These are phyloP conservation scores for Athene cunicularia DNA, from an alignment of 2,113 vertebrate genomes.

Conservation along the genomic window DNA sequence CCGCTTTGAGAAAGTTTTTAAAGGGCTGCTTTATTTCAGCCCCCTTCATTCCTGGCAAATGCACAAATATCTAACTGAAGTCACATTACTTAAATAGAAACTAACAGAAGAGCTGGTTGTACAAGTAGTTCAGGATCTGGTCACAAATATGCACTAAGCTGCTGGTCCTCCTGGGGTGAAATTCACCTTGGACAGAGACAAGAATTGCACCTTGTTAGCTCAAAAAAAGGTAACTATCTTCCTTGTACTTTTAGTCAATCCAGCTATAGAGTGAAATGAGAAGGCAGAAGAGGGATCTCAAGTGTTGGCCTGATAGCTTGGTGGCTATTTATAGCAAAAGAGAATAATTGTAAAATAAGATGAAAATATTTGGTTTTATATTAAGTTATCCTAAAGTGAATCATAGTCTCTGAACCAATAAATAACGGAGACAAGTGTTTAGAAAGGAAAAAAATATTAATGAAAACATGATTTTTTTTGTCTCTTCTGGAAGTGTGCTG, in stretches of 20 bases:
- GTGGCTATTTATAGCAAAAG: background rate
- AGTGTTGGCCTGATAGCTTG: background rate
- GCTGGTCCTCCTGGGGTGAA: background rate
- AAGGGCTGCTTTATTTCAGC: constrained; percentile 30
- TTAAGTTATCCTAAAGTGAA: background rate
- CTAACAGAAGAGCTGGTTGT: constrained; percentile 29
- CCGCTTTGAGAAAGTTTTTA: background rate
- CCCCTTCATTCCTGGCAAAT: constrained; percentile 12
- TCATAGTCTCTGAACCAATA: background rate
- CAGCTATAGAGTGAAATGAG: background rate
- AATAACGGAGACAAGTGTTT: background rate
- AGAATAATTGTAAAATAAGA: background rate
- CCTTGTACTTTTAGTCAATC: background rate
- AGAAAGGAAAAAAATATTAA: background rate
- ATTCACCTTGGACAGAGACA: constrained; percentile 13
- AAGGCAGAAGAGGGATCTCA: background rate
- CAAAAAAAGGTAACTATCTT: background rate
- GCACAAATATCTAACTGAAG: constrained; percentile 39
- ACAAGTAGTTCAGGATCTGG: background rate
- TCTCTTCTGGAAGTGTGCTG: background rate
- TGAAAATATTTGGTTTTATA: constrained; percentile 1
- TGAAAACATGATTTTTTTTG: background rate
- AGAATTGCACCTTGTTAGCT: background rate
- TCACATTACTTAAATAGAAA: constrained; percentile 50
- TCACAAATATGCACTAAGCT: constrained; percentile 24